These are phyloP conservation scores for Garrulus glandarius DNA, from an alignment of 2,797 vertebrate species.

Conservation along the genomic window DNA sequence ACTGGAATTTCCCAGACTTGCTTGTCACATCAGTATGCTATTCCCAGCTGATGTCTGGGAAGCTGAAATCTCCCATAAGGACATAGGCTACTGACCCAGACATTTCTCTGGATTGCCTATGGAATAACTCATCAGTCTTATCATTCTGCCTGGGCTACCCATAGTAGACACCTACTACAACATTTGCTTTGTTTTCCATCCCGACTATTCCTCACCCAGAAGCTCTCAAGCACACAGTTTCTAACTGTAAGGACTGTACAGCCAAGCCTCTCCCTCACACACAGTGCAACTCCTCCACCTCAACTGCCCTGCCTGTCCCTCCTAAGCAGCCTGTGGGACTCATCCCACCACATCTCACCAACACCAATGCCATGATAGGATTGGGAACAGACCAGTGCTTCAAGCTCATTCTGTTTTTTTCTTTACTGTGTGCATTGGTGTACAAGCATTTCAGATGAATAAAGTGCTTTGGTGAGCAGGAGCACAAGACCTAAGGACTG, in stretches of 20 bases:
- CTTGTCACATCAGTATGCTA: neutral
- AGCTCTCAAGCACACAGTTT: neutral
- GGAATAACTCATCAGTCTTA: neutral
- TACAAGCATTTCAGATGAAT: neutral
- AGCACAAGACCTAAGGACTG: neutral
- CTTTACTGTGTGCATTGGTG: neutral
- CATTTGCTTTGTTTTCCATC: neutral
- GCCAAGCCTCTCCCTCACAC: neutral
- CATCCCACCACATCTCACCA: neutral
- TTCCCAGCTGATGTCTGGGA: neutral
- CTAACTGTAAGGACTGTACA: neutral
- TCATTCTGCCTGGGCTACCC: neutral
- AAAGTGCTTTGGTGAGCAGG: neutral
- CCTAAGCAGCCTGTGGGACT: neutral
- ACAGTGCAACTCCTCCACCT: neutral
- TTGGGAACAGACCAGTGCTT: neutral
- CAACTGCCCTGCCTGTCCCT: neutral
- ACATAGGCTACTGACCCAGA: neutral
- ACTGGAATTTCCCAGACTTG: neutral
- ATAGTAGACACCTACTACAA: neutral
- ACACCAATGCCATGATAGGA: rapidly evolving
- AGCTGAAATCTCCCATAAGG: neutral
- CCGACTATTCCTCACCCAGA: neutral
- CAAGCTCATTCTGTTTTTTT: neutral
- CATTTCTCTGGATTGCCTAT: neutral